A percentile compares a stretch with the other conserved stretches of the same genome.
These are phyloP conservation scores for Caligus rogercresseyi DNA, from an alignment of 1,140 invertebrate species.

Conservation along the genomic window DNA sequence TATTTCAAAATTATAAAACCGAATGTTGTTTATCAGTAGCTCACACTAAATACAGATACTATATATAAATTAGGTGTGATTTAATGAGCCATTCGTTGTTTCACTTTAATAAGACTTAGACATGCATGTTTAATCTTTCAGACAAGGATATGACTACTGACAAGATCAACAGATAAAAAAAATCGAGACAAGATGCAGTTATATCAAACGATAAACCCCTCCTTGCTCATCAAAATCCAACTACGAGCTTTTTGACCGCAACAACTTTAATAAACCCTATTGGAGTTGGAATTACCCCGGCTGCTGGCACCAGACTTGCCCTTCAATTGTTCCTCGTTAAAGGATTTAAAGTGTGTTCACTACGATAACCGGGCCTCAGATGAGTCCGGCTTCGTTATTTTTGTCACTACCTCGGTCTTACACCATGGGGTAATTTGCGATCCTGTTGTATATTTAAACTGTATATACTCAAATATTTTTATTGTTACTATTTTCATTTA, in stretches of 20 bases:
- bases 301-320: conserved; percentile 79
- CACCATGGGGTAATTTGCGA: conserved; percentile 67
- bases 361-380: conserved; percentile 60
- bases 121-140: too few species aligned
- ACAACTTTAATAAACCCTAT: conserved; percentile 73
- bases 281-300: conserved; percentile 77
- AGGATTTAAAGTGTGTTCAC: conserved; percentile 75
- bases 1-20: too few species aligned
- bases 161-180: too few species aligned
- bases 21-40: too few species aligned
- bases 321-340: conserved; percentile 69
- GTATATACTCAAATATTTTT: too few species aligned
- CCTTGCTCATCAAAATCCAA: conserved; percentile 21
- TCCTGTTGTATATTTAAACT: too few species aligned
- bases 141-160: too few species aligned
- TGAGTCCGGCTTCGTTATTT: conserved; percentile 67
- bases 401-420: conserved; percentile 58
- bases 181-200: not conserved
- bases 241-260: conserved; percentile 35
- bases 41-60: too few species aligned
- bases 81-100: too few species aligned
- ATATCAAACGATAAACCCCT: not conserved
- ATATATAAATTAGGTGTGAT: too few species aligned
- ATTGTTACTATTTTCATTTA: too few species aligned
- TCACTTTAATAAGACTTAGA: too few species aligned